Conservation (phyloP, 2,888 invertebrate species). For the Campopleginae sp. region DNA sequence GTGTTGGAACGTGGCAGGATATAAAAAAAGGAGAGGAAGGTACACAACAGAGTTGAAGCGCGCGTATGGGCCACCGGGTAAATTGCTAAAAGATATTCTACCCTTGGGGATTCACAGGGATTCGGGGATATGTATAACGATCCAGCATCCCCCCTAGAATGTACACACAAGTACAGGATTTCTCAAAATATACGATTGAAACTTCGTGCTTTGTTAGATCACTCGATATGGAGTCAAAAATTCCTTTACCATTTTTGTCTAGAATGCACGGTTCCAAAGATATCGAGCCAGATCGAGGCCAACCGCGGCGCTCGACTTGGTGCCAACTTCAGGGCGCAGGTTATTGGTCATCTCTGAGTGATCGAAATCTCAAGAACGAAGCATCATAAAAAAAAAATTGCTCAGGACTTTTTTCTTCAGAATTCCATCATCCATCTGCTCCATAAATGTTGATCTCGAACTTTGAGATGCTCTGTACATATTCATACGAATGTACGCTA, state of each 20-base stretch:
- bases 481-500: conserved; percentile 8
- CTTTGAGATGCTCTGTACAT: conserved; percentile 20
- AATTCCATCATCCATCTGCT: neutral
- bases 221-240: neutral
- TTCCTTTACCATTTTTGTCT: neutral
- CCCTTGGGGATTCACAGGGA: conserved; percentile 73
- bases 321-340: neutral
- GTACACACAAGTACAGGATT: neutral
- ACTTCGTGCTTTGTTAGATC: neutral
- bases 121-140: conserved; percentile 72
- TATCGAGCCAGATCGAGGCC: neutral
- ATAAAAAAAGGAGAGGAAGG: neutral
- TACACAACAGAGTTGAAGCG: conserved; percentile 37
- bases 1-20: neutral
- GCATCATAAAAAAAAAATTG: neutral
- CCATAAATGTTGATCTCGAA: neutral
- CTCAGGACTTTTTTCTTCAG: neutral
- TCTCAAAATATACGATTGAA: neutral
- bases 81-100: conserved; percentile 80
- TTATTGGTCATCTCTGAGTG: neutral
- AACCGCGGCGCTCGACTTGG: neutral
- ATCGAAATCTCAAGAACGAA: neutral
- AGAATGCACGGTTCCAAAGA: neutral
- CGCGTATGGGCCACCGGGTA: conserved; percentile 64
- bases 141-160: conserved; percentile 58